These are phyloP conservation scores for Chloroceryle aenea DNA, from an alignment of 2,113 vertebrate genomes.

Conservation along the genomic window DNA sequence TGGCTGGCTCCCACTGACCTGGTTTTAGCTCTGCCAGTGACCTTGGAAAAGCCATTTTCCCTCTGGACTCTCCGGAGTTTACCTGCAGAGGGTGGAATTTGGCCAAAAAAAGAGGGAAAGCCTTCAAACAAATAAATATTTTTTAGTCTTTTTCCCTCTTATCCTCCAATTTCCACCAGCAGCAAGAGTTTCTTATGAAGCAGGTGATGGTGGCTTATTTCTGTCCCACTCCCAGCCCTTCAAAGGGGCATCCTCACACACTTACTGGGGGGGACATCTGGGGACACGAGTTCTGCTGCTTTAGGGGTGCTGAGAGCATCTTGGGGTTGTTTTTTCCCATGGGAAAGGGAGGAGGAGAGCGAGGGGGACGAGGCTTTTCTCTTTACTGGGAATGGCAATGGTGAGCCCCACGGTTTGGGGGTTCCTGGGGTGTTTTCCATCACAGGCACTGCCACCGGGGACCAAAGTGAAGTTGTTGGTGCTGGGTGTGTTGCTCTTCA, in stretches of 20 bases:
- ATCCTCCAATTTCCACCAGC: background rate
- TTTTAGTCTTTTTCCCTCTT: background rate
- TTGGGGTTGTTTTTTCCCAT: background rate
- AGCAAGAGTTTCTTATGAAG: rapidly evolving
- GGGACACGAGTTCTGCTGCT: background rate
- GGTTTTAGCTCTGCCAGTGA: rapidly evolving
- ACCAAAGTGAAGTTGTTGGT: rapidly evolving
- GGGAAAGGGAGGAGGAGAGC: background rate
- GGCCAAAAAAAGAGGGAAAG: background rate
- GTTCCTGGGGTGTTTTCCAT: background rate
- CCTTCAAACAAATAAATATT: background rate
- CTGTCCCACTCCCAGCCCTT: background rate
- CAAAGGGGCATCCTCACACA: rapidly evolving
- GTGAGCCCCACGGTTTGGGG: rapidly evolving
- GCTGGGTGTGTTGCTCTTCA: background rate
- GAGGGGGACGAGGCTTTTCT: background rate
- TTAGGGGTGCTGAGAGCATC: background rate
- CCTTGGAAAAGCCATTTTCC: background rate
- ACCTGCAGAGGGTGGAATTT: background rate
- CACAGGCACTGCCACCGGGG: rapidly evolving
- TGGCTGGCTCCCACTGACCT: rapidly evolving
- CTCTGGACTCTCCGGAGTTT: background rate
- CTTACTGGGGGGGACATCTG: rapidly evolving
- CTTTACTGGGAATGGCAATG: background rate
- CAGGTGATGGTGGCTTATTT: rapidly evolving